phyloP scores from a whole-genome alignment of 1,140 invertebrate species.

The Polyergus mexicanus region DNA sequence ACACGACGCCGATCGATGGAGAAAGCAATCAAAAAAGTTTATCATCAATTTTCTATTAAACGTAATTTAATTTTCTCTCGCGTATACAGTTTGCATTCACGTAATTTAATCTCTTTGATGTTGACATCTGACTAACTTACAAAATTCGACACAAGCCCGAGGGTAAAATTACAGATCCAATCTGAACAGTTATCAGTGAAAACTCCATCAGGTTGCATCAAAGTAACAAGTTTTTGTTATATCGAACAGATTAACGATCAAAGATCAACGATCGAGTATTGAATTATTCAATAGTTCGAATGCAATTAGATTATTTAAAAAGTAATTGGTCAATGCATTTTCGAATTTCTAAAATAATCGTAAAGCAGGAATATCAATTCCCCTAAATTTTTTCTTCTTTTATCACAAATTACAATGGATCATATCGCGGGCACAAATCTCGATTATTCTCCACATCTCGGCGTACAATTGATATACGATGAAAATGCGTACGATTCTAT shows the following conservation, averaged over 20 bases:
- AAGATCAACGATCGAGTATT: constrained; percentile 6
- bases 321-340: not conserved
- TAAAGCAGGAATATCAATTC: constrained; percentile 9
- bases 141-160: constrained; percentile 44
- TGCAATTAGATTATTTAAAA: not conserved
- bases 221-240: not conserved
- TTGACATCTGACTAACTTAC: constrained; percentile 42
- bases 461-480: not conserved
- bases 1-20: constrained; percentile 31
- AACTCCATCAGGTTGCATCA: not conserved
- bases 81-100: constrained; percentile 5
- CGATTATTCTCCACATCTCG: constrained; percentile 20
- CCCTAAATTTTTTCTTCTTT: not conserved
- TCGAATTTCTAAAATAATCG: not conserved
- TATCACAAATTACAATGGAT: not conserved
- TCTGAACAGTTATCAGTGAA: constrained; percentile 43
- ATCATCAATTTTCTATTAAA: constrained; percentile 54
- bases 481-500: constrained; percentile 8
- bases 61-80: constrained; percentile 44
- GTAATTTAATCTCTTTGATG: constrained; percentile 60
- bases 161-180: constrained; percentile 55
- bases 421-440: constrained; percentile 3
- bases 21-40: constrained; percentile 50
- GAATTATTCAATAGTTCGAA: not conserved
- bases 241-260: constrained; percentile 18